A percentile compares a stretch with the other conserved stretches of the same genome.
Conservation (phyloP, 2,797 vertebrate genomes). For the Eremophila alpestris region DNA sequence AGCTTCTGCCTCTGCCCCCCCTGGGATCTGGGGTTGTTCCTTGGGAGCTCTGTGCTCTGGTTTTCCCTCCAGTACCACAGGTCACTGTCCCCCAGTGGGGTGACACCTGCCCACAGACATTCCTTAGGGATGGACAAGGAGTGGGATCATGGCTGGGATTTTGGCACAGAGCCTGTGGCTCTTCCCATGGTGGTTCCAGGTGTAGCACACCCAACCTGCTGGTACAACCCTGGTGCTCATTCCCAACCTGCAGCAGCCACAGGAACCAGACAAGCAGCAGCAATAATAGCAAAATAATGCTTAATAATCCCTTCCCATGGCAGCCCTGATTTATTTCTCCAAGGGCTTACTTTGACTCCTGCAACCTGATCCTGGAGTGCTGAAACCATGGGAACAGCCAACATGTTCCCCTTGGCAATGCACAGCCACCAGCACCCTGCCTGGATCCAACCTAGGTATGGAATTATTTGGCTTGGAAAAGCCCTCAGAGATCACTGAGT, state of each 20-base stretch:
- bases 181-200: fast-evolving
- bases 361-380: background rate
- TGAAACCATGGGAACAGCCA: slow-evolving; percentile 13
- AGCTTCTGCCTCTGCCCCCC: background rate
- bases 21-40: background rate
- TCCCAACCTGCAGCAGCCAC: background rate
- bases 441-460: background rate
- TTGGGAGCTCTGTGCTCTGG: background rate
- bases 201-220: background rate
- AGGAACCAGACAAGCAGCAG: background rate
- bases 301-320: background rate
- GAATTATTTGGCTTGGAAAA: background rate
- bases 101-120: background rate
- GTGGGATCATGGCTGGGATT: background rate
- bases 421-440: background rate
- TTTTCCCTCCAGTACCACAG: background rate
- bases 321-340: background rate
- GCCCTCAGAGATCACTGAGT: background rate
- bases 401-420: background rate
- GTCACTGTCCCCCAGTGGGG: background rate
- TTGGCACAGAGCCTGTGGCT: background rate
- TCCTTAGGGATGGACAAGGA: background rate
- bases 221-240: background rate
- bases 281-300: background rate
- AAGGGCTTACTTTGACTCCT: background rate